Base-by-base conservation (phyloP, 2,113 vertebrate genomes). In the Atlantisia rogersi region DNA sequence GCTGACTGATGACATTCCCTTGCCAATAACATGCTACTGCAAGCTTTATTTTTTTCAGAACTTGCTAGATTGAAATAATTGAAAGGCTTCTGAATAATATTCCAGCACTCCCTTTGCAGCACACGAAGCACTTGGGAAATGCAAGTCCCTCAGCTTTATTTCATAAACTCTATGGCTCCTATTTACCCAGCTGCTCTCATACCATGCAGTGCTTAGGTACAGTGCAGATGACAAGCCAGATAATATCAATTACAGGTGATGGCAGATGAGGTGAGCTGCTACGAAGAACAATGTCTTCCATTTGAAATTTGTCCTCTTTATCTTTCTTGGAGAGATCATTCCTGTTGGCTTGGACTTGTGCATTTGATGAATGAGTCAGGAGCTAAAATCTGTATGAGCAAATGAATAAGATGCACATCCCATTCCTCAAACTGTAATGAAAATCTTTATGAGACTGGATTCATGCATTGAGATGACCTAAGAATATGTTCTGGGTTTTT, bases 301-400 rank as follows among this genome's bases (percentile, higher is more conserved):
- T 48, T 69, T 20, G 71, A 74, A 94, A 95, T 96, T 82, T 83
- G 82, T 90, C 84, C 63, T 94, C 79, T 94, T 95, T 81, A 82
- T 90, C 75, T 88, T 90, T 82, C 90, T 50, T 82, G 78, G 64
- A 94, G 71, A 96, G 63, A 85, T 70, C 78, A 21, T 25, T 94
- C 63, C 52, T 50, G 37, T 46, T 85, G 95, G 84, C 78, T 87
- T 77, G 82, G n/a, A 46, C 82, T 86, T 86, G 31, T 25, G 70
- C 55, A n/a, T 90, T 85, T 91, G 82, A 94, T 94, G 67, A 80
- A 96, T 74, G 82, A 75, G 52, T 52, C 82, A 93, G 94, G 67
- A 86, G 84, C 62, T 26, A 93, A 70, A 69, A 60, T 63, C 63
- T 82, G 67, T 55, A 77, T 14, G 50, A 94, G 63, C 44, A 95